Percentiles rank a stretch among this genome's conserved stretches.
These are phyloP conservation scores for Platysteira castanea DNA, from an alignment of 2,113 vertebrate genomes.

Conservation along the genomic window DNA sequence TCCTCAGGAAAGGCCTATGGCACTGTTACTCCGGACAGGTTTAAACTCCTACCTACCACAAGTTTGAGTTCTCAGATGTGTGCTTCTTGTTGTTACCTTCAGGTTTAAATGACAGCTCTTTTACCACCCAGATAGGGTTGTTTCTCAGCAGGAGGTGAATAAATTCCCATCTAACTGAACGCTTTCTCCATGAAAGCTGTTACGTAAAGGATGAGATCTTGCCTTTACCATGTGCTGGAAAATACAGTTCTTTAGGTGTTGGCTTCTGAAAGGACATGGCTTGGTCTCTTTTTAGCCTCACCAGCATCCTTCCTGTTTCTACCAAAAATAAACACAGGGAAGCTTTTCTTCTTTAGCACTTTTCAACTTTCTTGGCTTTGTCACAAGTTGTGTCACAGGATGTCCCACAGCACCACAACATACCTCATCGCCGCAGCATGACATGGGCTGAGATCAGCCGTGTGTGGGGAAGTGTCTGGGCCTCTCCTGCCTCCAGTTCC, in stretches of 20 bases:
- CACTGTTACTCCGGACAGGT: not conserved
- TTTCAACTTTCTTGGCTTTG: not conserved
- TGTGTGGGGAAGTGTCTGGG: not conserved
- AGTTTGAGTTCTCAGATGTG: not conserved
- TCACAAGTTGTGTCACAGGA: slow-evolving; percentile 22
- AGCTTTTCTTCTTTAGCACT: not conserved
- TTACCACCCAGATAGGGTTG: not conserved
- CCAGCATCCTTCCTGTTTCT: slow-evolving; percentile 13
- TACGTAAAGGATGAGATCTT: not conserved
- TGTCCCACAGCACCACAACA: not conserved
- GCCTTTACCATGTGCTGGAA: not conserved
- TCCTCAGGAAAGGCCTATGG: not conserved
- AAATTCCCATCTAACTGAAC: not conserved
- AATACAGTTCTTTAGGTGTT: not conserved
- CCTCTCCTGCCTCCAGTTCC: not conserved
- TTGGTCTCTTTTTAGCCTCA: not conserved
- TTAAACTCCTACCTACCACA: not conserved
- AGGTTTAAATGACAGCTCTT: not conserved
- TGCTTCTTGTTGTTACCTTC: not conserved
- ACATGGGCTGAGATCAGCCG: not conserved
- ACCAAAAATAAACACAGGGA: not conserved
- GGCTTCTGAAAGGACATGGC: not conserved
- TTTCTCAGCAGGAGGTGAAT: not conserved
- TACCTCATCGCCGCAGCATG: not conserved
- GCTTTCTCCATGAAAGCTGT: not conserved